These are phyloP conservation scores for Acronicta leporina DNA, from an alignment of 2,888 invertebrate species.

Conservation along the genomic window DNA sequence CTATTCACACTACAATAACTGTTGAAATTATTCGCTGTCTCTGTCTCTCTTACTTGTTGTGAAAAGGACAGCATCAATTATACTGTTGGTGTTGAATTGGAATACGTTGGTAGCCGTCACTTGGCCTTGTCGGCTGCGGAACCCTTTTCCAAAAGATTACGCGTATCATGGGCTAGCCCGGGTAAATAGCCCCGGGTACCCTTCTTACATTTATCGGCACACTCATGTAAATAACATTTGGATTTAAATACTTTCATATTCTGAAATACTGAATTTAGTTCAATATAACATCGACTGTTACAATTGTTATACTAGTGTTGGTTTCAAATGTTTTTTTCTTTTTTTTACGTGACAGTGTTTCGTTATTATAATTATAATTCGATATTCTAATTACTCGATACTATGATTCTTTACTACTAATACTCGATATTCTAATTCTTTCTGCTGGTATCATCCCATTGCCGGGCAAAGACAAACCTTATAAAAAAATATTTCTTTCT, in stretches of 20 bases:
- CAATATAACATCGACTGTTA: slow-evolving; percentile 25
- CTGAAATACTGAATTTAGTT: slow-evolving; percentile 47
- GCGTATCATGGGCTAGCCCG: slow-evolving; percentile 73
- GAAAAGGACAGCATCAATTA: slow-evolving; percentile 55
- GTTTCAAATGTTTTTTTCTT: too few species aligned
- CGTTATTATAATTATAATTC: too few species aligned
- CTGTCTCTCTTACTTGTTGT: slow-evolving; percentile 18
- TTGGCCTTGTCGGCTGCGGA: slow-evolving; percentile 56
- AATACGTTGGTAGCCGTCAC: slow-evolving; percentile 59
- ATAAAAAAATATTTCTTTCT: too few species aligned
- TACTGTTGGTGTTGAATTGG: slow-evolving; percentile 47
- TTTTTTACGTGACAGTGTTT: too few species aligned
- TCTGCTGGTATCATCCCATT: too few species aligned
- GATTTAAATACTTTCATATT: slow-evolving; percentile 73
- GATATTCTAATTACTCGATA: too few species aligned
- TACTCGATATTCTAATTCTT: too few species aligned
- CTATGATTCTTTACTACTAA: too few species aligned
- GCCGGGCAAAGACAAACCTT: too few species aligned
- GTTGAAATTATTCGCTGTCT: slow-evolving; percentile 20
- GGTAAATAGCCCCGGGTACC: slow-evolving; percentile 71
- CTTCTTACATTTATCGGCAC: slow-evolving; percentile 78
- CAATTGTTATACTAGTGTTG: neutral
- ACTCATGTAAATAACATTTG: slow-evolving; percentile 81
- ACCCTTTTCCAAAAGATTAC: slow-evolving; percentile 84
- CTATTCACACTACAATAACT: slow-evolving; percentile 16